Conservation (phyloP, 2,113 vertebrate genomes). For the Peromyscus polionotus region DNA sequence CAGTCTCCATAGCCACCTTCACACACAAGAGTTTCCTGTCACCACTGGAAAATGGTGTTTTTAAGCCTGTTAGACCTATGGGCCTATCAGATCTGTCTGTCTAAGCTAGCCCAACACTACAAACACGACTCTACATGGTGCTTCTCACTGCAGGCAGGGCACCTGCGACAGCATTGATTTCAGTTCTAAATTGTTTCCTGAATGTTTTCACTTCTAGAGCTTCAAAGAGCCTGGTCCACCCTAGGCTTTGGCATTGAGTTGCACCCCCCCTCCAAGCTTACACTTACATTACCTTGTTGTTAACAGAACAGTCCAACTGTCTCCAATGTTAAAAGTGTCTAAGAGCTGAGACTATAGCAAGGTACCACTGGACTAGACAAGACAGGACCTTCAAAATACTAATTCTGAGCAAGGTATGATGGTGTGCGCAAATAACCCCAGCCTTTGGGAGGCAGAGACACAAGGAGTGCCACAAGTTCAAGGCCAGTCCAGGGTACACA, state of each 20-base stretch:
- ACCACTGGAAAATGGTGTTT: conserved; percentile 32
- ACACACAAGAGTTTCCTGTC: conserved; percentile 28
- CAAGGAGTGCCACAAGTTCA: not conserved
- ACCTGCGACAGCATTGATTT: not conserved
- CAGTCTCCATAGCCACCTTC: not conserved
- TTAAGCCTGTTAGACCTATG: not conserved
- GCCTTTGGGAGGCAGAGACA: not conserved
- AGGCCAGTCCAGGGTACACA: not conserved
- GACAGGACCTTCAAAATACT: not conserved
- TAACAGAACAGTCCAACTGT: not conserved
- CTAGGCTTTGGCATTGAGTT: not conserved
- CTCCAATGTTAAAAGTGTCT: not conserved
- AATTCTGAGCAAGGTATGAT: not conserved
- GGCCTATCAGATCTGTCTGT: conserved; percentile 20
- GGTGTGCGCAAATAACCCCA: not conserved
- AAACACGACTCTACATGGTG: not conserved
- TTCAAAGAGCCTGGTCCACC: not conserved
- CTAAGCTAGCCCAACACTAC: not conserved
- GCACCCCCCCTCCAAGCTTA: not conserved
- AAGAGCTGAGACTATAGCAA: not conserved
- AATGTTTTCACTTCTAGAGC: not conserved
- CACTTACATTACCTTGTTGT: conserved; percentile 1
- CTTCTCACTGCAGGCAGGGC: not conserved
- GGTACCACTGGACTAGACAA: not conserved
- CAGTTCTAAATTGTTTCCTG: conserved; percentile 33